Evolutionary conservation across 2,888 invertebrate genomes (phyloP), one percentile per base, ranked within the genome.

Genomic region (Lasioglossum pauxillum): DNA sequence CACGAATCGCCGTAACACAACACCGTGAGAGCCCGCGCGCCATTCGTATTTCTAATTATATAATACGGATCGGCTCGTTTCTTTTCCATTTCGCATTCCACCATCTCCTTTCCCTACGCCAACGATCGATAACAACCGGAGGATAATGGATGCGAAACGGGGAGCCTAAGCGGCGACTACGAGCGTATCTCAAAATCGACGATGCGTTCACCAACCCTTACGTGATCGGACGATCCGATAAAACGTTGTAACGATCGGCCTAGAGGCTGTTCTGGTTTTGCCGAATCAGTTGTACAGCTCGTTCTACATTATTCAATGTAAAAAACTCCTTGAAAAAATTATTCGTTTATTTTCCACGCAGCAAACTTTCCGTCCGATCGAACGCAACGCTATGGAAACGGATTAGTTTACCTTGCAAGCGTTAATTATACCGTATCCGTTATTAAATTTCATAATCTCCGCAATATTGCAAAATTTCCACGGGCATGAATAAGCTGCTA

Each of bases 41-140:
- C 31, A 31, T 46, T n/a, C 69, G 35, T 77, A 38, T 77, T 77
- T 69, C 67, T 49, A 78, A 78, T 78, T 78, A 78, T 69, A 69
- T 69, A 78, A 78, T 49, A 31, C 14, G 12, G 38, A 35, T n/a
- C 7, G 49, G 46, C 19, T 49, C n/a, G 67, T 69, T 69, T 53
- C 77, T 69, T 38, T 69, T 49, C 16, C n/a, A n/a, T 46, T 78
- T 53, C 38, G 38, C 69, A 38, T 69, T 69, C 38, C 38, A 3
- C 38, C 44, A n/a, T 75, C 76, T 19, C 76, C 23, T 46, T 77
- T 67, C 77, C 44, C 77, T 46, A 35, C 67, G 10, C 7, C n/a
- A n/a, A 44, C 44, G 38, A 76, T 64, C 76, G 44, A 41, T 46
- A 8, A 46, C 31, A 7, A 77, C 46, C 75, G 31, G 46, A 67